phyloP scores from a whole-genome alignment of 2,797 vertebrate species.

The Sebastes flavidus region DNA sequence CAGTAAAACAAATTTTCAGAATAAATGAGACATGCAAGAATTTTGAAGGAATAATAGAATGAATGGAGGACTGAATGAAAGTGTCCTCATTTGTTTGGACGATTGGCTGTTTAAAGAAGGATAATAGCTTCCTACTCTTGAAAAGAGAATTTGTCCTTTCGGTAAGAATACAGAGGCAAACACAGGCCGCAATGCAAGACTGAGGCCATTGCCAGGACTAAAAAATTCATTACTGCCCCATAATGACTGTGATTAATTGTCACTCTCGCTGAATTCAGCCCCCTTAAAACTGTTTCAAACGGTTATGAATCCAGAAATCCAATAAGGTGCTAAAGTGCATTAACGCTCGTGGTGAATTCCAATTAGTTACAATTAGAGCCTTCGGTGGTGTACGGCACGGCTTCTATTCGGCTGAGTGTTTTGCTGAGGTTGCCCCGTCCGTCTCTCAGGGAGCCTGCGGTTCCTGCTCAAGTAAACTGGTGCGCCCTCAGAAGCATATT shows the following conservation, averaged over 20 bases:
- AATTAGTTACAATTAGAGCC: slow-evolving; percentile 75
- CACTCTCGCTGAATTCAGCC: slow-evolving; percentile 36
- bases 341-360: slow-evolving; percentile 67
- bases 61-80: background rate
- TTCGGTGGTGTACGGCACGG: slow-evolving; percentile 5
- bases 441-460: slow-evolving; percentile 63
- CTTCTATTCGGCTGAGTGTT: slow-evolving; percentile 38
- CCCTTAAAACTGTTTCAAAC: slow-evolving; percentile 43
- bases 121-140: slow-evolving; percentile 22
- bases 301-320: slow-evolving; percentile 49
- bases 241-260: slow-evolving; percentile 67
- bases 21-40: background rate
- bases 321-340: slow-evolving; percentile 54
- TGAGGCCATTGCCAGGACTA: background rate
- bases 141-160: slow-evolving; percentile 2
- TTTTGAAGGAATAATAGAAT: background rate
- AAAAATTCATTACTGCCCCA: slow-evolving; percentile 55
- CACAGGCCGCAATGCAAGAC: slow-evolving; percentile 9
- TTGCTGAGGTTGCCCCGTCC: slow-evolving; percentile 59
- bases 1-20: background rate
- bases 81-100: background rate
- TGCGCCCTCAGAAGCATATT: slow-evolving; percentile 78
- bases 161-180: background rate
- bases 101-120: background rate
- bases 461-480: slow-evolving; percentile 75